These are phyloP conservation scores for Spisula subtruncata DNA, from an alignment of 2,888 invertebrate genomes.

Conservation along the genomic window DNA sequence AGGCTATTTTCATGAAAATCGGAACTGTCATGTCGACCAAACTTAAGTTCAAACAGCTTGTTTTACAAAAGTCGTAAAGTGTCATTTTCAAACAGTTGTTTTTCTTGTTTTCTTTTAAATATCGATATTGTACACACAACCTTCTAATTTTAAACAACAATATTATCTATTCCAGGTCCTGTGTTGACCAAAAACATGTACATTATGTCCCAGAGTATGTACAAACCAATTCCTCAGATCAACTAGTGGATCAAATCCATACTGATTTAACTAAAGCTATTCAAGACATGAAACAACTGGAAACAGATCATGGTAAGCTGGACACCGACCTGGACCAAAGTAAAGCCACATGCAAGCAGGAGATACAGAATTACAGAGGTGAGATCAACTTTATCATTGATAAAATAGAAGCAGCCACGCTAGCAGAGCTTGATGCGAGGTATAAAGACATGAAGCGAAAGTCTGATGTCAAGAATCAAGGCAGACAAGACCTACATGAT, in stretches of 20 bases:
- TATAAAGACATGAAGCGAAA: neutral
- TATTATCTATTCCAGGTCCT: neutral
- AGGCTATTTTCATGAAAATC: too few relatives aligned
- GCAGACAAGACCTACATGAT: neutral
- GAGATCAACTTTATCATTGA: neutral
- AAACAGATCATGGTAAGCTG: neutral
- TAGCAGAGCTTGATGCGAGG: neutral
- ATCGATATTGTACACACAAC: too few relatives aligned
- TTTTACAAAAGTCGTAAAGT: too few relatives aligned
- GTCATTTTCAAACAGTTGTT: too few relatives aligned
- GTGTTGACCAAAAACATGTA: neutral
- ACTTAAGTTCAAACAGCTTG: too few relatives aligned
- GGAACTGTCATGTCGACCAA: too few relatives aligned
- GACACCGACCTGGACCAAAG: neutral
- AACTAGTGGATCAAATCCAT: neutral
- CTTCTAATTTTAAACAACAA: too few relatives aligned
- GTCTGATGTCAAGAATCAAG: neutral
- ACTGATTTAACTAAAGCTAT: neutral
- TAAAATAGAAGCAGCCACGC: neutral
- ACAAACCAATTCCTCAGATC: neutral
- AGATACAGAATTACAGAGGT: neutral
- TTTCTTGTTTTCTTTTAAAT: too few relatives aligned
- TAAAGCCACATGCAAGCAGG: neutral
- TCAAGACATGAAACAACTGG: neutral
- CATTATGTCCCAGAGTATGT: slow-evolving; percentile 4